A percentile compares a stretch with the other conserved stretches of the same genome.
phyloP scores from a whole-genome alignment of 2,113 vertebrate genomes.

The Struthidea cinerea region DNA sequence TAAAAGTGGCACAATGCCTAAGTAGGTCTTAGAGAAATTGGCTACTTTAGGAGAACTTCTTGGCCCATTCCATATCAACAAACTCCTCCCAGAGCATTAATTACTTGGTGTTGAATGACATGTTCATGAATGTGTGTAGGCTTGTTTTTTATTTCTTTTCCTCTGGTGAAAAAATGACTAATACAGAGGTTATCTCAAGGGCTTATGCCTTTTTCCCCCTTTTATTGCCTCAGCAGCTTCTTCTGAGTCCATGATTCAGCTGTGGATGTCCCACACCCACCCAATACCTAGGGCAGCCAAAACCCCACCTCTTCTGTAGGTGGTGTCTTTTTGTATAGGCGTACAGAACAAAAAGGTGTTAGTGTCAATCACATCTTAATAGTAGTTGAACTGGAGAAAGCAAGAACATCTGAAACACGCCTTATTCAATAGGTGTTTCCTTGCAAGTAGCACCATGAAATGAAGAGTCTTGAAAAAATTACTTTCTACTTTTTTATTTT shows the following conservation, averaged over 20 bases:
- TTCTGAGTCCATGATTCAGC: slow-evolving; percentile 15
- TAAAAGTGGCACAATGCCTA: not conserved
- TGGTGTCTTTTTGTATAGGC: not conserved
- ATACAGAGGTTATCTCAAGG: not conserved
- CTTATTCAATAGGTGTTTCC: not conserved
- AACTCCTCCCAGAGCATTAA: not conserved
- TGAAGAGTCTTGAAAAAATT: not conserved
- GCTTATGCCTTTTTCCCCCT: not conserved
- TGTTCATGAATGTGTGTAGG: not conserved
- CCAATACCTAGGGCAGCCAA: not conserved
- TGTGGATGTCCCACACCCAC: slow-evolving; percentile 26
- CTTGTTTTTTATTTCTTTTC: not conserved
- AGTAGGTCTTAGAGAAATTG: not conserved
- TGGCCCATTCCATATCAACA: not conserved
- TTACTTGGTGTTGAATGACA: slow-evolving; percentile 12
- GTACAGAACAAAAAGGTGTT: not conserved
- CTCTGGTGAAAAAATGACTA: not conserved
- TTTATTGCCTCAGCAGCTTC: not conserved
- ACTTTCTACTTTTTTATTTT: not conserved
- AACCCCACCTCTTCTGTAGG: slow-evolving; percentile 27
- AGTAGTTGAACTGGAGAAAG: not conserved
- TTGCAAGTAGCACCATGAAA: not conserved
- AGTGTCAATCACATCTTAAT: not conserved
- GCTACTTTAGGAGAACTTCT: not conserved
- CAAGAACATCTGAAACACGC: not conserved